These are phyloP conservation scores for Trachymyrmex septentrionalis DNA, from an alignment of 1,140 invertebrate species.

Conservation along the genomic window DNA sequence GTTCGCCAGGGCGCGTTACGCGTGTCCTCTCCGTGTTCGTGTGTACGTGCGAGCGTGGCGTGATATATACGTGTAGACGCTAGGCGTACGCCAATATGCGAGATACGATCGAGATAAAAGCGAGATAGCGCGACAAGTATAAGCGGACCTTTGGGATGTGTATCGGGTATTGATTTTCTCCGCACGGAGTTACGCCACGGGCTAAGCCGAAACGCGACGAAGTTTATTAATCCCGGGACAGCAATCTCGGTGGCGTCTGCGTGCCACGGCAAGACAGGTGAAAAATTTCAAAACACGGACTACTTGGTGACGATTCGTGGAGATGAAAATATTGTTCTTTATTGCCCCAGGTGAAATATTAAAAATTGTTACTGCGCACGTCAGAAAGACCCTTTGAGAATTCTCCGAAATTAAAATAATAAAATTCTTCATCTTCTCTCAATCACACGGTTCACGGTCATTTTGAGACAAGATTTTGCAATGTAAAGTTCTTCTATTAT, in stretches of 20 bases:
- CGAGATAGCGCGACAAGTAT: constrained; percentile 78
- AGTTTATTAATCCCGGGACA: constrained; percentile 76
- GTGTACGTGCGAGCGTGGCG: constrained; percentile 24
- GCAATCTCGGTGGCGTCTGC: constrained; percentile 58
- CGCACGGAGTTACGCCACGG: constrained; percentile 69
- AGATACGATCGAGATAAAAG: constrained; percentile 79
- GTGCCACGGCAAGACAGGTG: constrained; percentile 45
- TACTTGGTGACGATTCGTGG: background rate
- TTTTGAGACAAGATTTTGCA: background rate
- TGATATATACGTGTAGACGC: constrained; percentile 34
- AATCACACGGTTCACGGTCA: background rate
- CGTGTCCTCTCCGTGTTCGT: constrained; percentile 26
- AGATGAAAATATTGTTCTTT: background rate
- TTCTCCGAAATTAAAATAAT: background rate
- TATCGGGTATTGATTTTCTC: constrained; percentile 83
- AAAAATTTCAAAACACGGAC: constrained; percentile 29
- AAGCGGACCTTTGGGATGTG: constrained; percentile 75
- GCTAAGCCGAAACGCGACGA: constrained; percentile 75
- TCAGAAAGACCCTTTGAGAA: background rate
- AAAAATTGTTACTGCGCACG: background rate
- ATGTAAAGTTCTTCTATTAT: constrained; percentile 5
- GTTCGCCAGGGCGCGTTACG: constrained; percentile 43
- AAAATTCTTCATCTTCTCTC: background rate
- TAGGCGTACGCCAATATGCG: constrained; percentile 62
- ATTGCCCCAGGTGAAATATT: constrained; percentile 44